These are phyloP conservation scores for Drosophila glabriapex DNA, from an alignment of 2,888 invertebrate genomes.

Conservation along the genomic window DNA sequence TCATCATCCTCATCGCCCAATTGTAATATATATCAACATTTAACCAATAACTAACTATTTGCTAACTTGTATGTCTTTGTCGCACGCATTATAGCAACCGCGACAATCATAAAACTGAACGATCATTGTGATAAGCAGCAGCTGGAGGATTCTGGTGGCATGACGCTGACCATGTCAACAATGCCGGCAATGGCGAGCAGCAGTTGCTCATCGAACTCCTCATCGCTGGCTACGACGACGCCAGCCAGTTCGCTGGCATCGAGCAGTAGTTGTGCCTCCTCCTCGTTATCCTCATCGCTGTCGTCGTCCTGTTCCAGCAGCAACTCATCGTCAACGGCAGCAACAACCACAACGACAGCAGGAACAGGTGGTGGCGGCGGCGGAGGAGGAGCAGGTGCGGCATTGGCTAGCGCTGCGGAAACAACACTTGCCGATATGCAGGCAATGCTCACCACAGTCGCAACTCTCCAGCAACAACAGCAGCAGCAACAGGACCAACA, in stretches of 20 bases:
- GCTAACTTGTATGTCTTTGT: conserved; percentile 5
- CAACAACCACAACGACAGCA: conserved; percentile 49
- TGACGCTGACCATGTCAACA: conserved; percentile 30
- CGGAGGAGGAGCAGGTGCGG: conserved; percentile 12
- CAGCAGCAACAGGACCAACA: conserved; percentile 35
- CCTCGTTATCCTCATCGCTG: conserved; percentile 72
- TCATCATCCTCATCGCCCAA: conserved; percentile 72
- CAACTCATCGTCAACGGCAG: conserved; percentile 59
- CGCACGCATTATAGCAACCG: conserved; percentile 34
- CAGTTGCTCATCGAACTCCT: conserved; percentile 65
- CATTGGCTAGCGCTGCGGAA: conserved; percentile 46
- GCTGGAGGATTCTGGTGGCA: conserved; percentile 60
- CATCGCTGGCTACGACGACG: conserved; percentile 64
- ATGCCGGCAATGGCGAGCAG: conserved; percentile 53
- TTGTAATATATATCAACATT: conserved; percentile 45
- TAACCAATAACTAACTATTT: not conserved
- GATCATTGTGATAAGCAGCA: conserved; percentile 74
- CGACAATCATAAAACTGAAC: conserved; percentile 57
- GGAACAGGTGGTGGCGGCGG: not conserved
- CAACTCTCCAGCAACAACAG: conserved; percentile 63
- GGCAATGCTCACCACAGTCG: conserved; percentile 70
- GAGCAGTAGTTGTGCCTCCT: conserved; percentile 66
- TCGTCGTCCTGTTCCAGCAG: conserved; percentile 73
- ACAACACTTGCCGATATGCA: conserved; percentile 65
- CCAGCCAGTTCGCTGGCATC: conserved; percentile 63